A percentile compares a stretch with the other conserved stretches of the same genome.
These are phyloP conservation scores for Kryptolebias marmoratus DNA, from an alignment of 2,113 vertebrate genomes.

Conservation along the genomic window DNA sequence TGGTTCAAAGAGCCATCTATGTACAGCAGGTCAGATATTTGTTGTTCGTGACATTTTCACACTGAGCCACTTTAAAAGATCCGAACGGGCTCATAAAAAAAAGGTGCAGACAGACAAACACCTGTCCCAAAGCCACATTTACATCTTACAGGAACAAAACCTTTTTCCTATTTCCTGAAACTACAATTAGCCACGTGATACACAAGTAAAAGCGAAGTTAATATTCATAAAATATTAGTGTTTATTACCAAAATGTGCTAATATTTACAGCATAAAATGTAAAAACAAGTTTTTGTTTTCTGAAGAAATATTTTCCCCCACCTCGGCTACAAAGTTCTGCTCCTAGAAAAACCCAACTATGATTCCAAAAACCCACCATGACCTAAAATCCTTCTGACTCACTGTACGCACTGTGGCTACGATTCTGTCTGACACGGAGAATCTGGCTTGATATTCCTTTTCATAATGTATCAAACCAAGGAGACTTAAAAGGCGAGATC, in stretches of 20 bases:
- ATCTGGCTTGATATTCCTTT: slow-evolving; percentile 7
- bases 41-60: no score
- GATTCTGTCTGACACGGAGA: background rate
- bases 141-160: no score
- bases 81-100: no score
- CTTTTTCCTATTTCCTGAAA: no score
- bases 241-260: slow-evolving; percentile 49
- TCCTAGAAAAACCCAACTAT: slow-evolving; percentile 4
- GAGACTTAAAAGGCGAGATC: slow-evolving; percentile 10
- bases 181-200: no score
- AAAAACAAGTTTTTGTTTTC: slow-evolving; percentile 15
- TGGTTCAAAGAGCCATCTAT: no score
- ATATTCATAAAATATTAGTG: background rate
- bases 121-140: no score
- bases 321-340: slow-evolving; percentile 39
- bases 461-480: slow-evolving; percentile 3
- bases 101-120: no score
- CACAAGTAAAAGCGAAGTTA: no score
- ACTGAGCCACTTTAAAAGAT: no score
- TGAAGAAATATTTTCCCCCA: slow-evolving; percentile 2
- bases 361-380: slow-evolving; percentile 8
- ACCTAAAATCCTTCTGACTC: slow-evolving; percentile 9
- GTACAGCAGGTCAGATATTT: no score
- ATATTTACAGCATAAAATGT: background rate
- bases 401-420: background rate